Evolutionary conservation across 2,113 vertebrate genomes (phyloP), one percentile per base, ranked within the genome.

Genomic region (Gymnogyps californianus): DNA sequence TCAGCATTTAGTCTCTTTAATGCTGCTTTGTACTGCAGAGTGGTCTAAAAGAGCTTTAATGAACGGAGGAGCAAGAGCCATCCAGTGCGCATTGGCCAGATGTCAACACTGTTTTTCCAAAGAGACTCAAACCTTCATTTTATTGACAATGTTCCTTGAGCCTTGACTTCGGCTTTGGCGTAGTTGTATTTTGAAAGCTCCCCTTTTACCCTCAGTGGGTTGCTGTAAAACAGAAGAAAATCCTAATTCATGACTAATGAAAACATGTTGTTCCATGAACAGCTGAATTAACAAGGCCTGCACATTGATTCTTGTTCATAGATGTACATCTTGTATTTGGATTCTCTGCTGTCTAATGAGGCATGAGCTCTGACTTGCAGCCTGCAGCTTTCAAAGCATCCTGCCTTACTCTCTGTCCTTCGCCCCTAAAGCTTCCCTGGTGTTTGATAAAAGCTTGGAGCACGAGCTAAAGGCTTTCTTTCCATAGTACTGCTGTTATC

Each of bases 71-170:
- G 42, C 26, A 31, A 12, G 36, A 38, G 31, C 36, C 22, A 36
- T 7, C 29, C 18, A 0, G 10, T 25, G 22, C 2, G 0, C 21
- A 1, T 20, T 2, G 36, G 34, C 22, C 74, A n/a, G 52, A 36
- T 64, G 57, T 64, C 79, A 69, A 26, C 31, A 2, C 38, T 38
- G 40, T 6, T 42, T 75, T 67, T 40, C 31, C 22, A 31, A 87
- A 24, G 21, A 25, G 69, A 24, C 58, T 21, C 58, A 49, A 18
- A 40, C 54, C 28, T 91, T 57, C 54, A 16, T 74, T 72, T 67
- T 85, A 74, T 51, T 82, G 87, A 28, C 62, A 84, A 4, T 11
- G 9, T 52, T 81, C 74, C 67, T 36, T 5, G 16, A 69, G 72
- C 74, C 66, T 64, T 38, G 32, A 18, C 66, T 89, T 46, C 0